Evolutionary conservation across 2,888 invertebrate species (phyloP).

Genomic region (Atrina japonica): DNA sequence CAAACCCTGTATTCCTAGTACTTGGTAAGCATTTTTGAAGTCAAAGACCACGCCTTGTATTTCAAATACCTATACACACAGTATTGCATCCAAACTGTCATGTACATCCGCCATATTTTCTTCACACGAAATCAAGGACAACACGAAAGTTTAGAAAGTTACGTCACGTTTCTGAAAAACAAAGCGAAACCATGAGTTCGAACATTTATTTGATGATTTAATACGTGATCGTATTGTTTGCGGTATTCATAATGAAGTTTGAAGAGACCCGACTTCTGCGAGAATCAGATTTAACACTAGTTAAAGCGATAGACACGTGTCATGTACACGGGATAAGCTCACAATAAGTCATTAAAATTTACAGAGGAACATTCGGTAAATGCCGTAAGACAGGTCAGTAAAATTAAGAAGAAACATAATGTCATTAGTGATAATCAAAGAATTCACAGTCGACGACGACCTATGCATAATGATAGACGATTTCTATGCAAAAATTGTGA

Average conservation of each 20-base stretch:
- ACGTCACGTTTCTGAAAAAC: constrained; percentile 30
- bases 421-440: not conserved
- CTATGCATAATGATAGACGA: not conserved
- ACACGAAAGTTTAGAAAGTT: constrained; percentile 23
- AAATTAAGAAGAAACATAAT: not conserved
- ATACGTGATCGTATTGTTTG: constrained; percentile 25
- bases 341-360: constrained; percentile 21
- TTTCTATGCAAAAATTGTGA: constrained; percentile 33
- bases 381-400: constrained; percentile 2
- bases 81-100: too few species aligned
- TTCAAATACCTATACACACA: too few species aligned
- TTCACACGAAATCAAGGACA: constrained; percentile 23
- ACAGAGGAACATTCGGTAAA: constrained; percentile 9
- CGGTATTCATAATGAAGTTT: constrained; percentile 3
- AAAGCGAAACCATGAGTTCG: constrained; percentile 32
- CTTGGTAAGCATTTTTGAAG: too few species aligned
- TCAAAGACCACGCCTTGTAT: too few species aligned
- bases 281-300: constrained; percentile 27
- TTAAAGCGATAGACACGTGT: constrained; percentile 24
- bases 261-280: constrained; percentile 14
- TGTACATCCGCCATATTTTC: constrained; percentile 33
- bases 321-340: constrained; percentile 16
- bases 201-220: constrained; percentile 14
- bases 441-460: not conserved
- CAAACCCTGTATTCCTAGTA: too few species aligned